Base-by-base conservation (phyloP, 2,113 vertebrate genomes). In the Hypomesus transpacificus region DNA sequence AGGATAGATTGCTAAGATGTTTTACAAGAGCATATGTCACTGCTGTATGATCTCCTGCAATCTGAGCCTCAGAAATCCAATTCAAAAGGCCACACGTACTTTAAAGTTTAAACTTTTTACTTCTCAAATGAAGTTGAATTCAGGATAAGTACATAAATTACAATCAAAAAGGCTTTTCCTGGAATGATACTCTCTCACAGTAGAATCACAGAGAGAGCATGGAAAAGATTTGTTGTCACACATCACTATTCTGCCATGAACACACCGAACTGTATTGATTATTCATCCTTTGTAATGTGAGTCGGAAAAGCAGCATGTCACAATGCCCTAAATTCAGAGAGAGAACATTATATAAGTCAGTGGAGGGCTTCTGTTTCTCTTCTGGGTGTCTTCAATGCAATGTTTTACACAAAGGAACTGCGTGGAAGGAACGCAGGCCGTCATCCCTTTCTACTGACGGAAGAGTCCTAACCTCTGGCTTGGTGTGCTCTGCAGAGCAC, bases 271-370 rank as follows among this genome's bases (percentile, higher is more conserved):
- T 52, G 59, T 21, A 71, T 70, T 70, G 70, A 75, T 31, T 57
- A 72, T 59, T 53, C 20, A 51, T 69, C 68, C 31, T 74, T 60
- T 75, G 46, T 57, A 73, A 28, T 14, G 70, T 22, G 66, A 69
- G 34, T 20, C 13, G 58, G 20, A 50, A 50, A 46, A 60, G 39
- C 52, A 39, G 20, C 24, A 56, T 20, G 34, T 63, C 78, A 39
- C 61, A 9, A 50, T 16, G 34, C 22, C 24, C 24, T 21, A 60
- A 71, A 20, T 54, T 67, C 28, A 56, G 31, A 57, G 28, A 21
- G 31, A 46, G 16, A n/a, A n/a, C 50, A 13, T 34, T 3, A 20
- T 3, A 20, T 26, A 4, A n/a, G n/a, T 18, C 54, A 51, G 8
- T 24, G 3, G 54, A 21, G 53, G 58, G 31, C 14, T 26, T 26